Base-by-base conservation (phyloP, 2,113 vertebrate genomes). In the Clarias gariepinus region DNA sequence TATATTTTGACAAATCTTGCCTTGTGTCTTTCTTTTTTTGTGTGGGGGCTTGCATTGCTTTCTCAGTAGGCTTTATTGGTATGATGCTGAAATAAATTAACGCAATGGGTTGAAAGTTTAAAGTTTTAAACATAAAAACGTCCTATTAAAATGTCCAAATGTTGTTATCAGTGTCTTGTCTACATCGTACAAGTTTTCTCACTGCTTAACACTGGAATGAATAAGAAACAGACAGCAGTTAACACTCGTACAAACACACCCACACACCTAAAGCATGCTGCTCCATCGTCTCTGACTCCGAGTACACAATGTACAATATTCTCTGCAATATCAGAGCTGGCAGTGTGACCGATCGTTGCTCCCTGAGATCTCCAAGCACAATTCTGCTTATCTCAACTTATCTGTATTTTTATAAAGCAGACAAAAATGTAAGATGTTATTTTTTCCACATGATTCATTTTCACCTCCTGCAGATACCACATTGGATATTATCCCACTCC, bases 161-260 rank as follows among this genome's bases (percentile, higher is more conserved):
- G 52, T 11, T 89, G 90, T 89, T 90, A 90, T 93, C 90, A 89
- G 74, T 88, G 84, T 85, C 66, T 74, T 87, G 85, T 88, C 92
- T 88, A 91, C 91, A 86, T 60, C 90, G 66, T 85, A 69, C 88
- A 92, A 87, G 91, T 92, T 93, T 93, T 90, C 91, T 85, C 58
- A 89, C 82, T 55, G 86, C 85, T 57, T 81, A 69, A 87, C 79
- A 89, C 88, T 86, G 81, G 90, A 88, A 69, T 82, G 64, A 84
- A 53, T 30, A 86, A 85, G 76, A 21, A 84, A 89, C 84, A 36
- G n/a, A 91, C 87, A 90, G 89, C 89, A 90, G 87, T 91, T 53
- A 79, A 25, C 58, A 41, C 19, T 47, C 23, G 19, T 16, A 68
- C 66, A 57, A 52, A 33, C 15, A 64, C 66, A 81, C 63, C 36